Evolutionary conservation across 1,140 invertebrate genomes (phyloP).

Genomic region (Heliothis subflexa): DNA sequence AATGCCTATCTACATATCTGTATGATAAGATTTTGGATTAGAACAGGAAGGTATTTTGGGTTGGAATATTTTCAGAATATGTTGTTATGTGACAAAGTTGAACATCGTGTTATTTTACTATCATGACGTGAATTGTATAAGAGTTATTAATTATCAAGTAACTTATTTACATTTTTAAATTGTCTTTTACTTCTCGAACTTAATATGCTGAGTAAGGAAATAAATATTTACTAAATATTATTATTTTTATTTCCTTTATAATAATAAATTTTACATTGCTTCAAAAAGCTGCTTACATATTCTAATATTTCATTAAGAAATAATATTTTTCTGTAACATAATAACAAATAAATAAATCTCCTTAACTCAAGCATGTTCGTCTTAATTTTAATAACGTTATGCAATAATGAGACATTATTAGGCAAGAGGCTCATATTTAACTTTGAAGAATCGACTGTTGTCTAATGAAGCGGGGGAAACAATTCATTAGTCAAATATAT

Average conservation of each 20-base stretch:
- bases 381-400: conserved; percentile 78
- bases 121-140: too few relatives aligned
- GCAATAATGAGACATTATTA: conserved; percentile 84
- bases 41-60: conserved; percentile 5
- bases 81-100: neutral
- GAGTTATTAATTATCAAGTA: too few relatives aligned
- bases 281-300: too few relatives aligned
- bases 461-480: conserved; percentile 72
- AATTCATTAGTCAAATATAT: conserved; percentile 59
- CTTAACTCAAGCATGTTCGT: conserved; percentile 25
- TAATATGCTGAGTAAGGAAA: too few relatives aligned
- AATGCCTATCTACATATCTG: neutral
- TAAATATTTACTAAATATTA: too few relatives aligned
- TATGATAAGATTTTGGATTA: conserved; percentile 48
- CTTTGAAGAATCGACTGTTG: conserved; percentile 77
- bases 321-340: neutral
- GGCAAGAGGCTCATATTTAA: conserved; percentile 70
- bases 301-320: too few relatives aligned
- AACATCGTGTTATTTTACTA: too few relatives aligned
- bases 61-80: neutral
- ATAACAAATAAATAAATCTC: conserved; percentile 40
- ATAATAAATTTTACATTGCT: too few relatives aligned
- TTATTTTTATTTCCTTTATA: too few relatives aligned
- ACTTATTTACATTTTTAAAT: too few relatives aligned
- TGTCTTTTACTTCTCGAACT: too few relatives aligned